These are phyloP conservation scores for Pomacea maculata DNA, from an alignment of 1,140 invertebrate species.

Conservation along the genomic window DNA sequence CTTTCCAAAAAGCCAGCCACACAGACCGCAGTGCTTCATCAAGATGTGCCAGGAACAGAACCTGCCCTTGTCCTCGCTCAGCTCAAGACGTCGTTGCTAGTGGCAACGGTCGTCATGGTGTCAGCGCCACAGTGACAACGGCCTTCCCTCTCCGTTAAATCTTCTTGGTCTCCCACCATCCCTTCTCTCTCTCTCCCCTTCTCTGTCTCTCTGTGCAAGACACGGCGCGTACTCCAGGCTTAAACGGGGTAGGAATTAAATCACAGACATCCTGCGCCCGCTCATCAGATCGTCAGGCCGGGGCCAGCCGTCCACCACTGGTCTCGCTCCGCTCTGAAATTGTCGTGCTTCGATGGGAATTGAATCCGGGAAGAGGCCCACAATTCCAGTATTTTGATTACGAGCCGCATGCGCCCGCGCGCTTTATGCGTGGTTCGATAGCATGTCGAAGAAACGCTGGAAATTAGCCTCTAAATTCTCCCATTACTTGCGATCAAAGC, in stretches of 20 bases:
- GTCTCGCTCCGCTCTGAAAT: neutral
- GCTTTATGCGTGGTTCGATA: conserved; percentile 12
- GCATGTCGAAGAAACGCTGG: conserved; percentile 14
- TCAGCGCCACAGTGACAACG: neutral
- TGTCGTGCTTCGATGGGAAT: neutral
- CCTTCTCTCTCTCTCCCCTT: neutral
- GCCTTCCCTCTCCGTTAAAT: neutral
- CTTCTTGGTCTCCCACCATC: neutral
- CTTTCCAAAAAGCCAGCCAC: no score
- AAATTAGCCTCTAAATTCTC: conserved; percentile 22
- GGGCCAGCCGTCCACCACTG: neutral
- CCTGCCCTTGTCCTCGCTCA: no score
- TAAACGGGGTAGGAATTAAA: neutral
- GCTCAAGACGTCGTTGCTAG: no score
- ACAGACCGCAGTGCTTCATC: no score
- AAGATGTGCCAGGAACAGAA: no score
- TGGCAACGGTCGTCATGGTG: no score
- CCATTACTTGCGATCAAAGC: conserved; percentile 20
- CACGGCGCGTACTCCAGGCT: neutral
- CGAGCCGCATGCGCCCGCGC: neutral
- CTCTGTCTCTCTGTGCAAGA: neutral
- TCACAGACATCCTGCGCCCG: neutral
- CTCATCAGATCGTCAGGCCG: neutral
- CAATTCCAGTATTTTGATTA: conserved; percentile 14
- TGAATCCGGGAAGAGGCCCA: neutral